Conservation (phyloP, 2,888 invertebrate genomes). For the Ophioninae sp. region DNA sequence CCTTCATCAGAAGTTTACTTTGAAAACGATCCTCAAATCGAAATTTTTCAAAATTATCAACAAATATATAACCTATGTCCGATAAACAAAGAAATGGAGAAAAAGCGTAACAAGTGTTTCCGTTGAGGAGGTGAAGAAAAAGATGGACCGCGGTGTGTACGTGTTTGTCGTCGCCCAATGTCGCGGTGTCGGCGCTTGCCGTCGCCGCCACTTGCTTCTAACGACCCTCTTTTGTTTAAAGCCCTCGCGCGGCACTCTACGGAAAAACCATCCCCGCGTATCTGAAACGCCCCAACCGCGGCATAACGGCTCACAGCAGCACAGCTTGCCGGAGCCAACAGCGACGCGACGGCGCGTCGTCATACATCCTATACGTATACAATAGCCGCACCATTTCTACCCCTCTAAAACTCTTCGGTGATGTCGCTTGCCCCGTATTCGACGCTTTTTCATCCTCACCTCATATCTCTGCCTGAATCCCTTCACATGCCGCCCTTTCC, state of each 20-base stretch:
- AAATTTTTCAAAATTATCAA: no score
- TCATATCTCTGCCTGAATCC: conserved; percentile 15
- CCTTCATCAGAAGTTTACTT: not conserved
- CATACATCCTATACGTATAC: conserved; percentile 28
- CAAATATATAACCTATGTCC: not conserved
- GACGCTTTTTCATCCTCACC: conserved; percentile 49
- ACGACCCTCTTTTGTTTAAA: conserved; percentile 78
- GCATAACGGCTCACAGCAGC: conserved; percentile 33
- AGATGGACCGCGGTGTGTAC: conserved; percentile 29
- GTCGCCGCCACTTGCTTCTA: conserved; percentile 78
- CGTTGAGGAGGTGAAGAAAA: conserved; percentile 21
- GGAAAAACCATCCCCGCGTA: conserved; percentile 51
- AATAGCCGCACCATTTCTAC: conserved; percentile 40
- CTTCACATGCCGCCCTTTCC: not conserved
- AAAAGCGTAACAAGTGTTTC: conserved; percentile 50
- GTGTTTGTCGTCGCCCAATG: conserved; percentile 74
- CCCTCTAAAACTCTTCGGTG: conserved; percentile 32
- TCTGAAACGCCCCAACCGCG: conserved; percentile 31
- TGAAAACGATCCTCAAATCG: not conserved
- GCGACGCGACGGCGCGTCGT: conserved; percentile 54
- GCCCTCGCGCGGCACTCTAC: conserved; percentile 67
- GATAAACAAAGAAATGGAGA: conserved; percentile 5
- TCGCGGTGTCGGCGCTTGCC: conserved; percentile 75
- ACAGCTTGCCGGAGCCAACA: conserved; percentile 45
- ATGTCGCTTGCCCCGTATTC: conserved; percentile 37